These are phyloP conservation scores for Myopa testacea DNA, from an alignment of 2,888 invertebrate genomes.

Conservation along the genomic window DNA sequence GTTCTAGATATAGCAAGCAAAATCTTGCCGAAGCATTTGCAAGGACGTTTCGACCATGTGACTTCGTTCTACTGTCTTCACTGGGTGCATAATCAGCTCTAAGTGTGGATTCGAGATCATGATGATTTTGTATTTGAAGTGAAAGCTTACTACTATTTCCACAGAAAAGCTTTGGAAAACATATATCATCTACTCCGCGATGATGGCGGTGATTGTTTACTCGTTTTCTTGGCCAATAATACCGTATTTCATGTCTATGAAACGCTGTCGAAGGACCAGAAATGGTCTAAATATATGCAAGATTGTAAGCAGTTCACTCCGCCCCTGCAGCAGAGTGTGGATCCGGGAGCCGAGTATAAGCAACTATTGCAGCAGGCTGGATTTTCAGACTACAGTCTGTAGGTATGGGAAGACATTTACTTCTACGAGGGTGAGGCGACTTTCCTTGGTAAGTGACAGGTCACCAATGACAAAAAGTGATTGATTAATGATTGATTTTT, in stretches of 20 bases:
- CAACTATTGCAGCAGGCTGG: conserved; percentile 43
- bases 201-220: conserved; percentile 48
- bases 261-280: conserved; percentile 38
- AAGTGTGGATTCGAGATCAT: too few species aligned
- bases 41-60: conserved; percentile 74
- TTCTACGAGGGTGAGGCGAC: conserved; percentile 46
- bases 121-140: too few species aligned
- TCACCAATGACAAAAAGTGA: not conserved
- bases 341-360: conserved; percentile 43
- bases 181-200: conserved; percentile 44
- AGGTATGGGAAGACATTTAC: conserved; percentile 44
- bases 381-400: conserved; percentile 45
- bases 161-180: conserved; percentile 47
- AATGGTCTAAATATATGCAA: conserved; percentile 47
- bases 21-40: conserved; percentile 69
- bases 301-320: conserved; percentile 47
- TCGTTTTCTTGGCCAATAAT: conserved; percentile 47
- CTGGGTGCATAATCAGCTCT: conserved; percentile 77
- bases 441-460: conserved; percentile 43
- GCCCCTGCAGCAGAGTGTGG: conserved; percentile 43
- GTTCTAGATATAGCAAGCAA: conserved; percentile 70
- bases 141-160: not conserved
- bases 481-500: not conserved
- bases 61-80: conserved; percentile 84
- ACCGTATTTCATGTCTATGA: conserved; percentile 48